phyloP scores from a whole-genome alignment of 2,113 vertebrate genomes.

The Thalassoma bifasciatum region DNA sequence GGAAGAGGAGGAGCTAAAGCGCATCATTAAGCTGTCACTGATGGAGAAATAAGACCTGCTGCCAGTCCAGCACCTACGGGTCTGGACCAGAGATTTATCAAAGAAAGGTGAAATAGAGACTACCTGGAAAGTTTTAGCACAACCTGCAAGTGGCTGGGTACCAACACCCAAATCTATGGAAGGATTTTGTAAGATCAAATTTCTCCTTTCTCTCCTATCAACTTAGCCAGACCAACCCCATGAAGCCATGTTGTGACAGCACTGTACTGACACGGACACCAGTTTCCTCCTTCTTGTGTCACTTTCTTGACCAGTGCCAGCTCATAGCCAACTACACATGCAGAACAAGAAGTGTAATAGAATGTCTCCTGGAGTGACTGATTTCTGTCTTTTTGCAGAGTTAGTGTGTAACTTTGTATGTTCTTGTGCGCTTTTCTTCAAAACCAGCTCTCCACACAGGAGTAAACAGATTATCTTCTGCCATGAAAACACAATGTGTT shows the following conservation, averaged over 20 bases:
- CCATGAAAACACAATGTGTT: slow-evolving; percentile 22
- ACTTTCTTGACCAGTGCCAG: slow-evolving; percentile 59
- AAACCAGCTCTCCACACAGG: slow-evolving; percentile 63
- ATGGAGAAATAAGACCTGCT: slow-evolving; percentile 88
- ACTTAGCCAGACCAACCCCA: slow-evolving; percentile 48
- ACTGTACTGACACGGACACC: slow-evolving; percentile 8
- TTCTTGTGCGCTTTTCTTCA: slow-evolving; percentile 36
- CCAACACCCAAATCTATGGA: neutral
- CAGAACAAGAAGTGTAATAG: slow-evolving; percentile 29
- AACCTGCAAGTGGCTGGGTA: slow-evolving; percentile 11
- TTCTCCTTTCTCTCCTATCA: slow-evolving; percentile 22
- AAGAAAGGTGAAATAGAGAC: slow-evolving; percentile 11
- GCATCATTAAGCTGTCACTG: slow-evolving; percentile 94
- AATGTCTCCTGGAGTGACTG: slow-evolving; percentile 36
- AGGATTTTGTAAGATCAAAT: neutral
- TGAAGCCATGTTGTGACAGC: slow-evolving; percentile 37
- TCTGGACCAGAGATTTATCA: slow-evolving; percentile 35
- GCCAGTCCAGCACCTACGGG: slow-evolving; percentile 13
- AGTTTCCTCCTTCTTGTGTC: slow-evolving; percentile 44
- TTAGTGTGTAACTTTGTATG: slow-evolving; percentile 22
- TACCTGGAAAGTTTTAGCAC: slow-evolving; percentile 33
- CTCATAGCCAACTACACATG: slow-evolving; percentile 68
- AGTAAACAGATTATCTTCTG: slow-evolving; percentile 26
- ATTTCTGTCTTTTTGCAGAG: slow-evolving; percentile 33
- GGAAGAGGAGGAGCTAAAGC: slow-evolving; percentile 94